A percentile compares a stretch with the other conserved stretches of the same genome.
Evolutionary conservation across 2,797 vertebrate species (phyloP).

Genomic region (Bovichtus variegatus): DNA sequence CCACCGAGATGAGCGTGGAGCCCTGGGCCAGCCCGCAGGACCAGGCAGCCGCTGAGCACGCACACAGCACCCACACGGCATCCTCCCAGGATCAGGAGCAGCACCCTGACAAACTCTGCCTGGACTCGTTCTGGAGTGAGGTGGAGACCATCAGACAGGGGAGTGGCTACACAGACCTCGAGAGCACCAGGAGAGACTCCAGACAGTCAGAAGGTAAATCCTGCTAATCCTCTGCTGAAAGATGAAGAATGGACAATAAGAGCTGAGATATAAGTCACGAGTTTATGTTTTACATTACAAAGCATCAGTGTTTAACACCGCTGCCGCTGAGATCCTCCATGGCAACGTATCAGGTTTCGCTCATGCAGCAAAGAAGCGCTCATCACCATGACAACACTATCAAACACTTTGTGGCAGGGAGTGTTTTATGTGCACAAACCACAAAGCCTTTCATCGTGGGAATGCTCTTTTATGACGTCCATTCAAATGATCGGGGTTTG

Average conservation of each 20-base stretch:
- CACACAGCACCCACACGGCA: slow-evolving; percentile 41
- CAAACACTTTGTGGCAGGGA: slow-evolving; percentile 56
- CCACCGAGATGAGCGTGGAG: slow-evolving; percentile 88
- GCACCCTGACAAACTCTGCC: slow-evolving; percentile 85
- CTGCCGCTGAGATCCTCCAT: slow-evolving; percentile 33
- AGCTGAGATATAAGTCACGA: background rate
- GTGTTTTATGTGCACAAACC: slow-evolving; percentile 18
- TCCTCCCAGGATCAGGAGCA: slow-evolving; percentile 77
- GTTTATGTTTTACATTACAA: background rate
- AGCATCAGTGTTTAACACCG: background rate
- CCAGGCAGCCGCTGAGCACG: slow-evolving; percentile 77
- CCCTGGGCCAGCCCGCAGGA: slow-evolving; percentile 80
- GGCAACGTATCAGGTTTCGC: slow-evolving; percentile 62
- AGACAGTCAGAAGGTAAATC: slow-evolving; percentile 89
- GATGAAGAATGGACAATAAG: background rate
- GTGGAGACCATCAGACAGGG: slow-evolving; percentile 90
- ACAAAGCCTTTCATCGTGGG: slow-evolving; percentile 29
- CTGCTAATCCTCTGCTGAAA: slow-evolving; percentile 1
- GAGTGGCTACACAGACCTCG: slow-evolving; percentile 82
- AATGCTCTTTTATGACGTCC: slow-evolving; percentile 15
- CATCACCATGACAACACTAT: slow-evolving; percentile 73
- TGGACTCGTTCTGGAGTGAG: slow-evolving; percentile 93
- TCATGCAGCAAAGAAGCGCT: slow-evolving; percentile 56
- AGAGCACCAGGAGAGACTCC: slow-evolving; percentile 84
- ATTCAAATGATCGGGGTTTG: slow-evolving; percentile 17